These are phyloP conservation scores for Henicopernis longicauda DNA, from an alignment of 2,113 vertebrate species.

Conservation along the genomic window DNA sequence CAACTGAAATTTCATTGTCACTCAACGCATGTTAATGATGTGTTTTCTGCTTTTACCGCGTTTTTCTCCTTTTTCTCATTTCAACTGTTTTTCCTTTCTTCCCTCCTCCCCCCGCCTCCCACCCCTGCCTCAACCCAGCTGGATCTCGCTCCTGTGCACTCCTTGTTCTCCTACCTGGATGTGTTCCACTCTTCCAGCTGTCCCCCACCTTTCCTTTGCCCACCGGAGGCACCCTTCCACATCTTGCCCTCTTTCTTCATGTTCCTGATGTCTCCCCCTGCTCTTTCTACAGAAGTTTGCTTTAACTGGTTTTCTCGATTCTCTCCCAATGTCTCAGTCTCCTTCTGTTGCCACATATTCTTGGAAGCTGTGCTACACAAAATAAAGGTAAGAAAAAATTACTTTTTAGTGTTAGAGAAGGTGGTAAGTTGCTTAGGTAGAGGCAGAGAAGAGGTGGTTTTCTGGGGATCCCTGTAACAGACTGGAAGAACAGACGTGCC, in stretches of 20 bases:
- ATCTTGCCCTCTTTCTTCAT: constrained; percentile 42
- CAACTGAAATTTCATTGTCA: not conserved
- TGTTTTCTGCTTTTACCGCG: not conserved
- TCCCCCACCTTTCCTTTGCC: constrained; percentile 53
- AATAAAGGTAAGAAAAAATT: constrained; percentile 8
- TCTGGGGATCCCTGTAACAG: not conserved
- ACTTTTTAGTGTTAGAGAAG: not conserved
- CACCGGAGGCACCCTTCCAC: constrained; percentile 46
- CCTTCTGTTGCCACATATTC: constrained; percentile 51
- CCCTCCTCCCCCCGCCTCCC: rapidly evolving
- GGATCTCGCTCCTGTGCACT: not conserved
- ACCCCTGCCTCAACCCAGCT: not conserved
- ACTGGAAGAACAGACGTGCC: not conserved
- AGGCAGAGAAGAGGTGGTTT: not conserved
- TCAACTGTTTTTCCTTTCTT: not conserved
- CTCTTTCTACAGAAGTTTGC: constrained; percentile 19
- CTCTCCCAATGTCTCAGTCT: constrained; percentile 16
- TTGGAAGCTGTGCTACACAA: constrained; percentile 58
- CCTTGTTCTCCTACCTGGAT: constrained; percentile 39
- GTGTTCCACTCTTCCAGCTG: constrained; percentile 56
- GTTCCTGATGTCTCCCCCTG: constrained; percentile 21
- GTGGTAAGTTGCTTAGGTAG: not conserved
- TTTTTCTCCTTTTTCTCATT: not conserved
- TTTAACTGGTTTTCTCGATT: constrained; percentile 50
- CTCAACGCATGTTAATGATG: not conserved